Conservation (phyloP, 2,113 vertebrate species). For the Ochotona princeps region DNA sequence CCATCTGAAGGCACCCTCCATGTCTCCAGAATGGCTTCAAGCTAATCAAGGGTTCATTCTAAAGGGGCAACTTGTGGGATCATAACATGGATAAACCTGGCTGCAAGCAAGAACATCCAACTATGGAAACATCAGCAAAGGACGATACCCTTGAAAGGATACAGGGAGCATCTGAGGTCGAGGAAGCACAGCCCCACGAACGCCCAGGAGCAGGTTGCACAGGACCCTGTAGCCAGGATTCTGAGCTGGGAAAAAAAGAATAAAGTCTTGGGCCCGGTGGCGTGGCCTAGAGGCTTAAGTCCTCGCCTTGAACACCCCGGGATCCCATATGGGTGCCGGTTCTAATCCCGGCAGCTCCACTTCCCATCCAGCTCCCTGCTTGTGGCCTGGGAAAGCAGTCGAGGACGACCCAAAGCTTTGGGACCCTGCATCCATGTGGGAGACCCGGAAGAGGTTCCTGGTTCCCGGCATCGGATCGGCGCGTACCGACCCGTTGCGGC, state of each 20-base stretch:
- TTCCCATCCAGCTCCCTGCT: too few species aligned
- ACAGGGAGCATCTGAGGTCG: background rate
- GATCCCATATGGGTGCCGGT: too few species aligned
- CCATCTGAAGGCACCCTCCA: background rate
- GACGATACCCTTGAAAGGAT: background rate
- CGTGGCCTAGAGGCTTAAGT: too few species aligned
- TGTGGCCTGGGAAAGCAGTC: too few species aligned
- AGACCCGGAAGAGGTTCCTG: too few species aligned
- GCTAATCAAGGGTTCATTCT: background rate
- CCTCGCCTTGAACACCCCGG: too few species aligned
- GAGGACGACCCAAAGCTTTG: too few species aligned
- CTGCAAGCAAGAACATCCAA: background rate
- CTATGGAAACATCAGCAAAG: background rate
- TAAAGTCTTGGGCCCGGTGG: too few species aligned
- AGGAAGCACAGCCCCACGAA: background rate
- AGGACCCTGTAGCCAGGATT: background rate
- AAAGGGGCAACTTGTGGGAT: background rate
- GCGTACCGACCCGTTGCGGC: too few species aligned
- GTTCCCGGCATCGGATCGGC: too few species aligned
- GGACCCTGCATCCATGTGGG: too few species aligned
- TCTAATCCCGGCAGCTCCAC: too few species aligned
- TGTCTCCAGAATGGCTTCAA: background rate
- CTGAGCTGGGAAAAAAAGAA: background rate
- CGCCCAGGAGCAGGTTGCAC: background rate
- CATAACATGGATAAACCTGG: background rate